A percentile compares a stretch with the other conserved stretches of the same genome.
Conservation (phyloP, 2,113 vertebrate species). For the Miniopterus natalensis region DNA sequence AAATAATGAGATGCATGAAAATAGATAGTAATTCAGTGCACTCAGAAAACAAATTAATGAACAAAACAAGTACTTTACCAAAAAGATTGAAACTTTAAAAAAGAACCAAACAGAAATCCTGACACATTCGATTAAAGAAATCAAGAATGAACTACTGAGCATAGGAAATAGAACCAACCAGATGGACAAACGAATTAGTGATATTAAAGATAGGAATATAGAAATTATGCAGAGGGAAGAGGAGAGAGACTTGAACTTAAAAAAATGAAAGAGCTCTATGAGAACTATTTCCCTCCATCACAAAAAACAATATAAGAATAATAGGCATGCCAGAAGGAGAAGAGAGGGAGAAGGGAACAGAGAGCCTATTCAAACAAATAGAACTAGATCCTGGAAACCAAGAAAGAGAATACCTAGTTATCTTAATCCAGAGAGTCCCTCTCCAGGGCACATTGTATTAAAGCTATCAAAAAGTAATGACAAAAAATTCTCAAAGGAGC, state of each 20-base stretch:
- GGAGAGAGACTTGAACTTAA: not conserved
- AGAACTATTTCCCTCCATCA: not conserved
- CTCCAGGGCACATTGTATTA: not conserved
- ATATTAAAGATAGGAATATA: not conserved
- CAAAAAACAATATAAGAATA: not conserved
- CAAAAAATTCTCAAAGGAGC: not conserved
- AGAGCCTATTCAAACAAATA: not conserved
- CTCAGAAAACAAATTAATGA: not conserved
- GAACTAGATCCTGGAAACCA: not conserved
- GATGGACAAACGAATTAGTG: not conserved
- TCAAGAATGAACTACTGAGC: not conserved
- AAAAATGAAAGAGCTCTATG: not conserved
- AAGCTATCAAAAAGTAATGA: not conserved
- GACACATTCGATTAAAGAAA: not conserved
- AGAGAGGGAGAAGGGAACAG: not conserved
- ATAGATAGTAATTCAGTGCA: not conserved
- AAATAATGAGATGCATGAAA: not conserved
- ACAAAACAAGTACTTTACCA: not conserved
- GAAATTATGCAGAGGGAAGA: not conserved
- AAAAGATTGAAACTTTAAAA: not conserved
- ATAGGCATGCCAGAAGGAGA: not conserved
- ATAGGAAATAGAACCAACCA: not conserved
- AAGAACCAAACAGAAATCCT: not conserved
- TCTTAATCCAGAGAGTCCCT: not conserved
- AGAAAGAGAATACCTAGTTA: not conserved